Evolutionary conservation across 2,888 invertebrate species (phyloP).

Genomic region (Brachyopa scutellaris): DNA sequence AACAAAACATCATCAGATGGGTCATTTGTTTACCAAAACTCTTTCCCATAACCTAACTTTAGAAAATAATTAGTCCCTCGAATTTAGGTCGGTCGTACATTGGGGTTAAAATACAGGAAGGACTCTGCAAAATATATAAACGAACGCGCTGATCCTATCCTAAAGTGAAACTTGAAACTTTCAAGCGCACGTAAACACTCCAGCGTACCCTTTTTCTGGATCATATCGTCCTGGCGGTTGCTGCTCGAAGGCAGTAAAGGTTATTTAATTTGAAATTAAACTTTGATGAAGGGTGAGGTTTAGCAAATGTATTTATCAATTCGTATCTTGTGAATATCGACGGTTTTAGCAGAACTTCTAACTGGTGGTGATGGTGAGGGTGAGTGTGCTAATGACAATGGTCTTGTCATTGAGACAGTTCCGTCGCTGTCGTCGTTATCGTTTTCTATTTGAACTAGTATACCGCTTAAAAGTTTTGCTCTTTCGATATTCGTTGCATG

Average conservation of each 20-base stretch:
- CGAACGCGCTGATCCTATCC: slow-evolving; percentile 43
- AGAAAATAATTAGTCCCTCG: slow-evolving; percentile 49
- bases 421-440: background rate
- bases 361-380: background rate
- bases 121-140: slow-evolving; percentile 4
- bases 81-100: slow-evolving; percentile 37
- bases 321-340: slow-evolving; percentile 44
- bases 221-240: background rate
- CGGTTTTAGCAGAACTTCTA: background rate
- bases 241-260: slow-evolving; percentile 16
- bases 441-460: slow-evolving; percentile 14
- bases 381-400: slow-evolving; percentile 24
- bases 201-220: slow-evolving; percentile 9
- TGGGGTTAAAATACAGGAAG: slow-evolving; percentile 33
- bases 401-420: slow-evolving; percentile 26
- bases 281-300: slow-evolving; percentile 14
- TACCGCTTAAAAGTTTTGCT: slow-evolving; percentile 33
- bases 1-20: slow-evolving; percentile 49
- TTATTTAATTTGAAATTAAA: slow-evolving; percentile 43
- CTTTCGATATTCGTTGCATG: background rate
- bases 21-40: slow-evolving; percentile 56
- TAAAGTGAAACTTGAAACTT: slow-evolving; percentile 46
- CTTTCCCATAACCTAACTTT: slow-evolving; percentile 45
- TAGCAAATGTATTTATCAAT: slow-evolving; percentile 38
- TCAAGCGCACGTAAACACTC: slow-evolving; percentile 48